phyloP scores from a whole-genome alignment of 2,113 vertebrate genomes.

The Canis aureus region DNA sequence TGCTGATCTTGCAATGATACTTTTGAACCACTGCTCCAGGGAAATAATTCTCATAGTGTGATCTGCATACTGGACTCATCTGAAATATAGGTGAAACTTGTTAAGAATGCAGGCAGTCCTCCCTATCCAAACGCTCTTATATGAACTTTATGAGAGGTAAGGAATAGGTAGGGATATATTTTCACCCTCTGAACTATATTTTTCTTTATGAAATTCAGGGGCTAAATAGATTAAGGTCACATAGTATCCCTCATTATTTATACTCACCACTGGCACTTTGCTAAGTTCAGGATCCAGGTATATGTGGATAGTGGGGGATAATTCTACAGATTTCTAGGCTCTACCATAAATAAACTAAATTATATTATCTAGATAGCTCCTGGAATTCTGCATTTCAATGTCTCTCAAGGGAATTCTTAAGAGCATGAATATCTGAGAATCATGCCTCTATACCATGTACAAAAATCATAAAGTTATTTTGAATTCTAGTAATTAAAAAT shows the following conservation, averaged over 20 bases:
- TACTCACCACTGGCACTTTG: background rate
- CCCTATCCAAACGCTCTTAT: background rate
- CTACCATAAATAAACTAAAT: background rate
- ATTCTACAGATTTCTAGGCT: background rate
- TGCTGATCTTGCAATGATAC: background rate
- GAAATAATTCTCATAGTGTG: background rate
- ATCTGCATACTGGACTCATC: background rate
- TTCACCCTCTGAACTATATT: background rate
- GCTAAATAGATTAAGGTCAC: background rate
- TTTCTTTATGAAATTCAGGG: constrained; percentile 3
- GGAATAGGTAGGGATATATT: background rate
- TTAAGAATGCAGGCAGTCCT: background rate
- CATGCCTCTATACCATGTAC: background rate
- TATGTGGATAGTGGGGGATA: background rate
- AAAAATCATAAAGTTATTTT: background rate
- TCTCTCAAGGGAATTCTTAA: background rate
- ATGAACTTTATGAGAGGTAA: background rate
- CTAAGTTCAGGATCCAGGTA: background rate
- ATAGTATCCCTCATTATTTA: background rate
- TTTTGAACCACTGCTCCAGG: background rate
- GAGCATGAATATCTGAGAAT: background rate
- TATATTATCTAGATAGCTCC: background rate
- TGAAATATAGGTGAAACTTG: background rate
- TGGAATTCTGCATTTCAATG: background rate
- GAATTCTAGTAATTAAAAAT: background rate